Base-by-base conservation (phyloP, 1,140 invertebrate genomes). In the Sinonovacula constricta region DNA sequence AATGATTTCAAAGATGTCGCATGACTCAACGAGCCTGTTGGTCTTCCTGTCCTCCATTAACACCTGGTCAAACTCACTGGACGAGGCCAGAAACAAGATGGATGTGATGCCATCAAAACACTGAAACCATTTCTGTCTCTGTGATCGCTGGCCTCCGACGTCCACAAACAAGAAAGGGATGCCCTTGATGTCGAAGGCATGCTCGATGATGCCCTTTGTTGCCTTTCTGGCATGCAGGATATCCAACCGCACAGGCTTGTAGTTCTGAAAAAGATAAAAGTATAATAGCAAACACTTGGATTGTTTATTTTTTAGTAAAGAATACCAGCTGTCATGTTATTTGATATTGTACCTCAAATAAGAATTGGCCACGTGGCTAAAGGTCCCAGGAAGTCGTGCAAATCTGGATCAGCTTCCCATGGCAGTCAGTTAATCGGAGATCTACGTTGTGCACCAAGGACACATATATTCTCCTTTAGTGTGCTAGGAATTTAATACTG, bases 1-100 rank as follows among this genome's bases (percentile, higher is more conserved):
- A 86, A 99, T 99, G 3, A 97, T 98, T 92, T 99, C 97, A 91
- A 99, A 99, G 83, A 99, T 98, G 91, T 97, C 96, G 81, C 95
- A 94, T 2, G 98, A 97, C 92, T 99, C 98, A 88, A 96, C 94
- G 65, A 99, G 92, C 79, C 97, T 94, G 92, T 98, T 99, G 53
- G 97, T 98, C 87, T 91, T 96, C 94, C 96, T 94, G 92, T 99
- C 97, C 93, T 99, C 98, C 31, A 98, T 94, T 83, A 99, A 93
- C 70, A 98, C 96, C 86, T 94, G 98, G 92, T 99, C 98, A 92
- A 97, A 99, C 92, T 99, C 98, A 33, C 96, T 98, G 49, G 96
- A 97, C 7, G 98, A 98, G 22, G 98, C 97, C 68, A 99, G 93
- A 92, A 99, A 99, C 83, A 99, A 92, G 79, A 92, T 92, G 33